These are phyloP conservation scores for Takifugu ocellatus DNA, from an alignment of 2,797 vertebrate species.

Conservation along the genomic window DNA sequence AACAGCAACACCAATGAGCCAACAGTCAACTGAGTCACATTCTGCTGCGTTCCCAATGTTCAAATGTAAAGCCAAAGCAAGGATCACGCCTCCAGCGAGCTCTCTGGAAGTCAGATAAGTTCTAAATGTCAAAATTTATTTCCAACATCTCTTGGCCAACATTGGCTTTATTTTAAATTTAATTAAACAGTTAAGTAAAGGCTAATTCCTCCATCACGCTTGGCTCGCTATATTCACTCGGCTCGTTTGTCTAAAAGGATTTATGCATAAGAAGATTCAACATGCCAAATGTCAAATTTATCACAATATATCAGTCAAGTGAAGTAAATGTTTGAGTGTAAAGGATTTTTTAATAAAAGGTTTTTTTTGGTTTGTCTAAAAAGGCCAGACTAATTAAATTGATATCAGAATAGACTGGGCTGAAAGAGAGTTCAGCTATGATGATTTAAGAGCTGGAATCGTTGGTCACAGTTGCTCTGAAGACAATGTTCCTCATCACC, in stretches of 20 bases:
- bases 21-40: slow-evolving; percentile 32
- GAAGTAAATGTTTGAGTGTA: no score
- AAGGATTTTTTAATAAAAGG: no score
- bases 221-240: no score
- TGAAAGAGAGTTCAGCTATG: background rate
- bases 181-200: no score
- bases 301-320: background rate
- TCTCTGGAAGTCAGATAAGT: slow-evolving; percentile 24
- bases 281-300: background rate
- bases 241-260: no score
- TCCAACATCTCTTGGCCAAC: slow-evolving; percentile 20
- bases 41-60: slow-evolving; percentile 13
- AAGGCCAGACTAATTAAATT: background rate
- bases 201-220: no score
- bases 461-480: slow-evolving; percentile 18
- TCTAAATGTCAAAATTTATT: slow-evolving; percentile 32
- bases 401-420: background rate
- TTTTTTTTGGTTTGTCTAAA: background rate
- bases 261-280: background rate
- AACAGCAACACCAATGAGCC: slow-evolving; percentile 24
- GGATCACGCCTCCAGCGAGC: slow-evolving; percentile 9
- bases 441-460: background rate
- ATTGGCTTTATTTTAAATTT: slow-evolving; percentile 3
- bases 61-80: slow-evolving; percentile 5
- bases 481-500: slow-evolving; percentile 32